Conservation (phyloP, 2,797 vertebrate genomes). For the Furcifer pardalis region DNA sequence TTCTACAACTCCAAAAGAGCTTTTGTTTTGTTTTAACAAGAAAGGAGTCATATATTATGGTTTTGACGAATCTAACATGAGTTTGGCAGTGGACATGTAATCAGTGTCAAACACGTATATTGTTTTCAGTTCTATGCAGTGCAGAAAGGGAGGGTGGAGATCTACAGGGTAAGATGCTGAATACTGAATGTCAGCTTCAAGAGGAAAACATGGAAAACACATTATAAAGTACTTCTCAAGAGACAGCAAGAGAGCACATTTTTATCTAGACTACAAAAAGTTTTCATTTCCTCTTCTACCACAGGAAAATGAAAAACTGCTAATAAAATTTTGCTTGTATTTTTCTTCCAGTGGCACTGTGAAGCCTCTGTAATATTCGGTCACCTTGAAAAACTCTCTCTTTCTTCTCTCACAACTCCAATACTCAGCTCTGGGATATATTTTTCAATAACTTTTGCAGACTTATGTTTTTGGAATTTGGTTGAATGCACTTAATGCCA, state of each 20-base stretch:
- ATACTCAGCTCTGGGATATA: too few relatives aligned
- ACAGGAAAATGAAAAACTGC: conserved; percentile 24
- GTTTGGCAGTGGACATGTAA: conserved; percentile 23
- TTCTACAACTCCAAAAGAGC: background rate
- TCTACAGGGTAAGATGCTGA: conserved; percentile 31
- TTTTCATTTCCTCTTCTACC: conserved; percentile 36
- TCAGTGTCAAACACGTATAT: conserved; percentile 4
- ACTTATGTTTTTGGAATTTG: background rate
- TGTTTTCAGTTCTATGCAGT: conserved; percentile 7
- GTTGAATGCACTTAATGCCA: background rate
- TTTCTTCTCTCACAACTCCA: too few relatives aligned
- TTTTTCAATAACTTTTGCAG: background rate
- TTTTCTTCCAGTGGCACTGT: conserved; percentile 17
- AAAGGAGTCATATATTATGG: conserved; percentile 25
- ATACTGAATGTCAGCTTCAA: conserved; percentile 34
- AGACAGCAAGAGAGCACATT: conserved; percentile 6
- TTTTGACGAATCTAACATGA: conserved; percentile 26
- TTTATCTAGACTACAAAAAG: conserved; percentile 25
- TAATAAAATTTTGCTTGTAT: conserved; percentile 19
- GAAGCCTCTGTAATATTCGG: conserved; percentile 21
- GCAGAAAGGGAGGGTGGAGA: background rate
- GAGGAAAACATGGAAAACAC: conserved; percentile 33
- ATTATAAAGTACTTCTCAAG: conserved; percentile 34
- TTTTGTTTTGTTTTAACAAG: conserved; percentile 4
- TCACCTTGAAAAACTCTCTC: background rate